Evolutionary conservation across 2,888 invertebrate genomes (phyloP), one percentile per base, ranked within the genome.

Genomic region (Stratiomys singularior): DNA sequence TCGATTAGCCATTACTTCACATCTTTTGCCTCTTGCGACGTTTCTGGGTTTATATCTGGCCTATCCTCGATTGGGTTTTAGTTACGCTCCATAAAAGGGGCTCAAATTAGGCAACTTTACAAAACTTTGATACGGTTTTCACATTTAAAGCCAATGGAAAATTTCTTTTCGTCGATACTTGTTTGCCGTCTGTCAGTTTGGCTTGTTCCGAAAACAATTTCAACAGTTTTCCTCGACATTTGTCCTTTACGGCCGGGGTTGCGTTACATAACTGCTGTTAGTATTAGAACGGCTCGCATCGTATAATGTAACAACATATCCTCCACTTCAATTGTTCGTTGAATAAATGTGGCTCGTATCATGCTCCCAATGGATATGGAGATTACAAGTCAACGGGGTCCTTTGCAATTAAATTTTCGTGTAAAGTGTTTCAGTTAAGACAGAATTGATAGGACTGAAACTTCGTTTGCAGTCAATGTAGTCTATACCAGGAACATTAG

Each of bases 41-140:
- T 46, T 72, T 56, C 58, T 28, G 52, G 13, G 56, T 72, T 72
- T 72, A 27, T 72, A 72, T 72, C 56, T 23, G 30, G 72, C 58
- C 56, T 72, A 72, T 72, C 58, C 58, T 72, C 72, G 72, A 72
- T 72, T 72, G 72, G 72, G 72, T 72, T 72, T 76, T 76, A 76
- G 76, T 76, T 76, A 76, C 76, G 76, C 76, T 63, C 63, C 76
- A 76, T 76, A 76, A 76, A 76, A 76, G 76, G 46, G 76, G 76
- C 63, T 76, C 63, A 76, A 76, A 76, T 76, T 76, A 76, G 76
- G 76, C 76, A 76, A 76, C 28, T 76, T 76, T 76, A 72, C 56
- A 58, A 67, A 72, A 72, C 72, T 72, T 72, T 72, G 72, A 72
- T 72, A 71, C 52, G 28, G 56, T 27, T 52, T 58, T 58, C 58